These are phyloP conservation scores for Spicauda simplicius DNA, from an alignment of 2,888 invertebrate species.

Conservation along the genomic window DNA sequence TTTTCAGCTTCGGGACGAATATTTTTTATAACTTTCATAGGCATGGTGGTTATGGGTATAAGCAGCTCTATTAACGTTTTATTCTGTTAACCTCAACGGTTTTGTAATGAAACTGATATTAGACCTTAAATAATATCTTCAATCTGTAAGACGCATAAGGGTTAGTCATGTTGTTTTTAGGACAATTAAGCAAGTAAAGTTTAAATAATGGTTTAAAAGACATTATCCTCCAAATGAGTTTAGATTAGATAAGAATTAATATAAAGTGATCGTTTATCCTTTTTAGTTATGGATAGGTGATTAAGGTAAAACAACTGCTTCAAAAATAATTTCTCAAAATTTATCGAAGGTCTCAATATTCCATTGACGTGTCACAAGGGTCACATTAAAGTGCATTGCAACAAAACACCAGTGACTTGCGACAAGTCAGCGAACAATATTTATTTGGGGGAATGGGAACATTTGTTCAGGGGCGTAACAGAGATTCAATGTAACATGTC, in stretches of 20 bases:
- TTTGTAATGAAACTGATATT: too few species aligned
- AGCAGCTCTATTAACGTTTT: not conserved
- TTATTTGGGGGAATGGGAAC: constrained; percentile 63
- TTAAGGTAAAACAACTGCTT: not conserved
- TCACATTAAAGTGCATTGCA: constrained; percentile 28
- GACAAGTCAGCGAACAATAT: constrained; percentile 69
- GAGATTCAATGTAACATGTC: constrained; percentile 80
- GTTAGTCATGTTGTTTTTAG: too few species aligned
- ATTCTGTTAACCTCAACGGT: too few species aligned
- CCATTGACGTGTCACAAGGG: constrained; percentile 25
- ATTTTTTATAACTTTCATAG: constrained; percentile 5
- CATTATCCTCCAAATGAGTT: too few species aligned
- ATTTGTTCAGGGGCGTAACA: constrained; percentile 80
- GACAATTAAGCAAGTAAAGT: too few species aligned
- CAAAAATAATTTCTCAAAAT: not conserved
- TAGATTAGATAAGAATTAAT: too few species aligned
- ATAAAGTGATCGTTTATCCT: too few species aligned
- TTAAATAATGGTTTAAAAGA: too few species aligned
- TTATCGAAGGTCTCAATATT: not conserved
- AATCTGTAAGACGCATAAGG: too few species aligned
- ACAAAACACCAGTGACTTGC: constrained; percentile 47
- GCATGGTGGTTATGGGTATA: not conserved
- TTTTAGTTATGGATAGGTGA: too few species aligned
- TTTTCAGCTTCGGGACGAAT: constrained; percentile 1
- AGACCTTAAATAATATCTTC: too few species aligned